Conservation (phyloP, 2,113 vertebrate species). For the Bucco capensis region DNA sequence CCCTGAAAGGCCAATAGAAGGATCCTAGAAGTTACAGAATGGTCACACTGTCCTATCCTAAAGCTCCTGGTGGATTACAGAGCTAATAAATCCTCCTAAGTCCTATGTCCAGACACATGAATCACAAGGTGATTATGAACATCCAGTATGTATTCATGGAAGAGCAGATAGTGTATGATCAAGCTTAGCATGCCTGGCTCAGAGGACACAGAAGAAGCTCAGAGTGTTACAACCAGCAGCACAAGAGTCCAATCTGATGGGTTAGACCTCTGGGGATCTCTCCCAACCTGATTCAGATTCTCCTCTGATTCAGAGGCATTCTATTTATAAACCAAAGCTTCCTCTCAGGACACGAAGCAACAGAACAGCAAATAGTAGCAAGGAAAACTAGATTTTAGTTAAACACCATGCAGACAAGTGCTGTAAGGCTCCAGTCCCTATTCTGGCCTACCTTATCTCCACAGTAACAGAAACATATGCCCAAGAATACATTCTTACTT, state of each 20-base stretch:
- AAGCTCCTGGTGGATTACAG: neutral
- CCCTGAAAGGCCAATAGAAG: neutral
- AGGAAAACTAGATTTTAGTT: neutral
- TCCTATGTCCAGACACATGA: neutral
- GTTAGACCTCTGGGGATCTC: neutral
- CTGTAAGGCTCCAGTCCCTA: neutral
- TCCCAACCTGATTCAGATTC: neutral
- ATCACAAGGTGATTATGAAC: neutral
- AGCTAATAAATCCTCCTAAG: neutral
- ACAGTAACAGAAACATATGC: neutral
- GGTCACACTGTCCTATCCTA: neutral
- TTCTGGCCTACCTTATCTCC: neutral
- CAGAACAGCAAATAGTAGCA: neutral
- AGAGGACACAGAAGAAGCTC: neutral
- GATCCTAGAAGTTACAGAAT: neutral
- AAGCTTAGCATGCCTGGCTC: neutral
- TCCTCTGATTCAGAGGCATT: neutral
- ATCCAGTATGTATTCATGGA: neutral
- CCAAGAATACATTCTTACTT: conserved; percentile 70
- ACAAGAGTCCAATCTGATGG: neutral
- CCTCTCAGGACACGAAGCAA: neutral
- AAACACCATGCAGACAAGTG: neutral
- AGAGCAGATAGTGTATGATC: neutral
- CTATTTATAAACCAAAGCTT: neutral
- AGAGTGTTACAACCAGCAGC: neutral